These are phyloP conservation scores for Eulemur rufifrons DNA, from an alignment of 2,113 vertebrate species.

Conservation along the genomic window DNA sequence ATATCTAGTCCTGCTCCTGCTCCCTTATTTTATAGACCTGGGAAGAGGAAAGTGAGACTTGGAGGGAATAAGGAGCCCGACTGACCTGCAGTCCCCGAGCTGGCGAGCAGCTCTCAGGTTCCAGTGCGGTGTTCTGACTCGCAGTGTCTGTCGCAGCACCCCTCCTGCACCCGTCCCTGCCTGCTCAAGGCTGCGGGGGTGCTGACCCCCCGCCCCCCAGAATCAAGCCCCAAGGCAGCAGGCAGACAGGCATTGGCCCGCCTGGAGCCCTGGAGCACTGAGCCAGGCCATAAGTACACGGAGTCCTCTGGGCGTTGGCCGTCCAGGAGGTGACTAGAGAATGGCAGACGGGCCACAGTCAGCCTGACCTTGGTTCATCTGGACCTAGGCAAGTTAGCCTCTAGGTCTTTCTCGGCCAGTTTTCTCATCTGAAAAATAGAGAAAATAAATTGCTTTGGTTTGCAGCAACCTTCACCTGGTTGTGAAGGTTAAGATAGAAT, in stretches of 20 bases:
- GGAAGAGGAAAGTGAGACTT: background rate
- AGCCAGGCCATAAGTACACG: background rate
- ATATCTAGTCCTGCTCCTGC: rapidly evolving
- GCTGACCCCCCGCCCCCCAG: background rate
- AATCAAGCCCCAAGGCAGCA: background rate
- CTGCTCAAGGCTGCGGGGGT: no score
- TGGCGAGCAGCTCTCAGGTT: no score
- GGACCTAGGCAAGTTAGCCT: background rate
- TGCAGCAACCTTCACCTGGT: background rate
- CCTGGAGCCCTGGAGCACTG: background rate
- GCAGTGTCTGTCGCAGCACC: rapidly evolving
- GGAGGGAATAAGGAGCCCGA: rapidly evolving
- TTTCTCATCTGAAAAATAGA: background rate
- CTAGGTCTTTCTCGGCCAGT: background rate
- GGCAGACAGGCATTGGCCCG: background rate
- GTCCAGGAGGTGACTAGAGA: background rate
- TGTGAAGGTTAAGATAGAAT: rapidly evolving
- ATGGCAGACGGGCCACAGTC: background rate
- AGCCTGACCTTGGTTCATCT: background rate
- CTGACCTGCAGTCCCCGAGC: rapidly evolving
- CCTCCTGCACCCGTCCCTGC: background rate
- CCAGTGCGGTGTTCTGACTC: background rate
- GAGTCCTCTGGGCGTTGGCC: background rate
- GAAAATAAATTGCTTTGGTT: background rate
- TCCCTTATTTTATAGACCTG: background rate